Evolutionary conservation across 23 tunicate species (phyloP), one percentile per base, ranked within the genome.

Genomic region (Halocynthia roretzi): DNA sequence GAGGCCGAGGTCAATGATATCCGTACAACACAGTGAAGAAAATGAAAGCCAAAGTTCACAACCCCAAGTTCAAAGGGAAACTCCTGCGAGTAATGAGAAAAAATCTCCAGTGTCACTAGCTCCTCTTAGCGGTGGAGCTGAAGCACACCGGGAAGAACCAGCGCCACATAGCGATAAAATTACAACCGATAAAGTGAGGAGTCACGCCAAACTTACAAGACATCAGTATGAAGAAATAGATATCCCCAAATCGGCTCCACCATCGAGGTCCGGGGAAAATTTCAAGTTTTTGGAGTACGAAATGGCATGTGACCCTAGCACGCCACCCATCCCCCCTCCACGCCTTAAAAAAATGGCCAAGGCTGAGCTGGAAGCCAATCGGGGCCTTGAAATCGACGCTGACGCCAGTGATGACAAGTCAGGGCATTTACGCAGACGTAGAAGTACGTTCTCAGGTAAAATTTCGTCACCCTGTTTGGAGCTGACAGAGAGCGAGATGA

Each of bases 401-500:
- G 22, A 54, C 9, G 63, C 12, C 5, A 2, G 31, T 0, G 78
- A 74, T 74, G n/a, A 0, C 22, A 6, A 74, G 21, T 31, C 4
- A 31, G 44, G 44, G 4, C 44, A 31, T 11, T 20, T 9, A 5
- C 65, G 78, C 9, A 74, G 56, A n/a, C 55, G 18, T 50, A 22
- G 62, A 56, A 31, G 44, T 31, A 11, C 71, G 0, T 17, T 11
- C 2, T 21, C 21, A 15, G 48, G 23, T 40, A 53, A 64, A 56
- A 74, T 5, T 50, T 74, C 78, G 5, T 54, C 56, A 0, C 78
- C 78, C 0, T 54, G 78, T 18, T 18, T 53, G 78, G 64, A 74
- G 55, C 56, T 74, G 21, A 74, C 78, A 54, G 78, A 74, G 56
- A 74, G 78, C 62, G 78, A 74, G 21, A 14, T 74, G 62, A 54